Evolutionary conservation across 2,797 vertebrate genomes (phyloP).

Genomic region (Hipposideros larvatus): DNA sequence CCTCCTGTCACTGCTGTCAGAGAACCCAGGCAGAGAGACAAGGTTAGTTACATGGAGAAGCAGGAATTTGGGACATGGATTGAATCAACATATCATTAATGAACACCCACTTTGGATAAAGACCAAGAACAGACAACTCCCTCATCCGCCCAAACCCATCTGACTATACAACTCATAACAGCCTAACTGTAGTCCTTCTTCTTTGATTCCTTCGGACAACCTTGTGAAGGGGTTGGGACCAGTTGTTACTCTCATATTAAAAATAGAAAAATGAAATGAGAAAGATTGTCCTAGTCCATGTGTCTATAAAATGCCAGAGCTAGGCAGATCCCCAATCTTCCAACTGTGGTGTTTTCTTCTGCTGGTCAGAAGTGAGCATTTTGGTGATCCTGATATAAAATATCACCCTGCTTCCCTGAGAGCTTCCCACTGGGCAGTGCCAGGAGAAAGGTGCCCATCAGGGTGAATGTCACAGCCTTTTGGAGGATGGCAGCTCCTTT

Average conservation of each 20-base stretch:
- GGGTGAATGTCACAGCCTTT: background rate
- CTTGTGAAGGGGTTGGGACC: background rate
- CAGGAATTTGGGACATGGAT: background rate
- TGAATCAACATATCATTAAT: accelerated
- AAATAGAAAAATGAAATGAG: background rate
- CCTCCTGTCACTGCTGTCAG: background rate
- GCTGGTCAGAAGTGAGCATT: accelerated
- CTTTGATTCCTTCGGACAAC: background rate
- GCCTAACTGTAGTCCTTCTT: background rate
- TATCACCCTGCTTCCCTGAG: background rate
- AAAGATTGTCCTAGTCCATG: accelerated
- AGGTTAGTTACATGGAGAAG: no score
- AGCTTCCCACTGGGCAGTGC: background rate
- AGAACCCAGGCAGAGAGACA: background rate
- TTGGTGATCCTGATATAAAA: background rate
- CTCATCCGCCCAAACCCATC: accelerated
- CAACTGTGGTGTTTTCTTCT: accelerated
- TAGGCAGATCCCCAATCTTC: background rate
- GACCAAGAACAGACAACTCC: background rate
- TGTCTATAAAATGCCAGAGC: accelerated
- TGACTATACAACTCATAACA: background rate
- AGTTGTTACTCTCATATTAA: accelerated
- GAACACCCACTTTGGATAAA: background rate
- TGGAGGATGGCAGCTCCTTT: background rate
- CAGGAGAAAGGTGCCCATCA: background rate